These are phyloP conservation scores for Eupithecia abbreviata DNA, from an alignment of 2,888 invertebrate genomes.

Conservation along the genomic window DNA sequence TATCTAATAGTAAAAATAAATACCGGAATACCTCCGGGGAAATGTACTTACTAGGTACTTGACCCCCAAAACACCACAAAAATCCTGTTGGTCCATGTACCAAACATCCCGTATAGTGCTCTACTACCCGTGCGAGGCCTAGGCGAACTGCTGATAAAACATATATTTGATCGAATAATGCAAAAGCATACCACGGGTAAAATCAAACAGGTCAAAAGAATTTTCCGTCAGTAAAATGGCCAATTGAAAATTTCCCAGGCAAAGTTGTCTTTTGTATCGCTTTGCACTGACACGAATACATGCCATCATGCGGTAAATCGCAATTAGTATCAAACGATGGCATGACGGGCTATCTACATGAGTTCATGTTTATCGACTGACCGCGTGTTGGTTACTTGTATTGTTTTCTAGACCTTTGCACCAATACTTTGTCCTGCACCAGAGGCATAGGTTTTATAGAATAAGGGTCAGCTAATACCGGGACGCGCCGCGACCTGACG, in stretches of 20 bases:
- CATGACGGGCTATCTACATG: neutral
- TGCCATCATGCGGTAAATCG: conserved; percentile 12
- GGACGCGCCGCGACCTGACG: too few relatives aligned
- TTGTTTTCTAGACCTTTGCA: neutral
- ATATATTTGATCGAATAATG: neutral
- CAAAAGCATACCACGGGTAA: neutral
- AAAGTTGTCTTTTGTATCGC: neutral
- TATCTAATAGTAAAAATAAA: too few relatives aligned
- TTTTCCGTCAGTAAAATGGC: conserved; percentile 6
- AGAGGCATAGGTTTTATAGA: too few relatives aligned
- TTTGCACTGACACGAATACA: neutral
- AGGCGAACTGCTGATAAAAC: neutral
- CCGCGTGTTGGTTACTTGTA: neutral
- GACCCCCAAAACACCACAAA: too few relatives aligned
- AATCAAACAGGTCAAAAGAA: neutral
- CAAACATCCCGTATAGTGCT: neutral
- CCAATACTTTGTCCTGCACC: neutral
- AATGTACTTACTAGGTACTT: too few relatives aligned
- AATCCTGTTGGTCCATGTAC: neutral
- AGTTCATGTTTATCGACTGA: neutral
- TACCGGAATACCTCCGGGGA: too few relatives aligned
- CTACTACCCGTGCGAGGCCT: neutral
- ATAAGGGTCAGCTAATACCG: too few relatives aligned
- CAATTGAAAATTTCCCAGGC: neutral
- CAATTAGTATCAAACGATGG: neutral